These are phyloP conservation scores for Lottia gigantea DNA, from an alignment of 2,888 invertebrate species.

Conservation along the genomic window DNA sequence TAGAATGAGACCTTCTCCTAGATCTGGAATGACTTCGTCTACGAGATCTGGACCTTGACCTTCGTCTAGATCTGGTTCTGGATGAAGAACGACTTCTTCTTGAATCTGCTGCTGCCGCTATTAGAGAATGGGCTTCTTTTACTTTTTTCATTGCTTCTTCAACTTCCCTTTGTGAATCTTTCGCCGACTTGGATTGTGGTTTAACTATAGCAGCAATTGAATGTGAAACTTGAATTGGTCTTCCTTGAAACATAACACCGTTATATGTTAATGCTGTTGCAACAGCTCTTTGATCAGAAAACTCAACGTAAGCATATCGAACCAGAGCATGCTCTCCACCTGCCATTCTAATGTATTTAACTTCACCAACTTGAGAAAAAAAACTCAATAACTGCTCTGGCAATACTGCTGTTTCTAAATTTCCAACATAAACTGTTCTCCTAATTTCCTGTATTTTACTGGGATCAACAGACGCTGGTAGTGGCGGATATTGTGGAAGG, in stretches of 20 bases:
- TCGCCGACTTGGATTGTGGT: constrained; percentile 53
- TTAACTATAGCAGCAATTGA: constrained; percentile 74
- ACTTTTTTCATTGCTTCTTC: constrained; percentile 97
- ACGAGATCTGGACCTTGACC: constrained; percentile 30
- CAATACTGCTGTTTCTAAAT: constrained; percentile 78
- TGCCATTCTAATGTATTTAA: constrained; percentile 93
- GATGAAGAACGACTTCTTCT: constrained; percentile 38
- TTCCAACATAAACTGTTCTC: constrained; percentile 87
- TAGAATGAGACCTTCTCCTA: constrained; percentile 11
- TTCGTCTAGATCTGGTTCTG: constrained; percentile 54
- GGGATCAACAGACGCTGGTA: constrained; percentile 76
- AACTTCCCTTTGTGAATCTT: constrained; percentile 56
- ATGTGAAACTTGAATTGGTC: constrained; percentile 81
- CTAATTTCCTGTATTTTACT: constrained; percentile 95
- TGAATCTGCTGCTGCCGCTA: constrained; percentile 87
- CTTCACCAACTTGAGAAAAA: constrained; percentile 88
- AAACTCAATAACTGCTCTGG: constrained; percentile 89
- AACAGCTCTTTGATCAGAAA: constrained; percentile 90
- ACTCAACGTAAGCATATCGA: constrained; percentile 87
- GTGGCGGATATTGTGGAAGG: constrained; percentile 87
- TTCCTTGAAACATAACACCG: constrained; percentile 80
- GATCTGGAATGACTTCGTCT: constrained; percentile 26
- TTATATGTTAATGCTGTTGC: constrained; percentile 85
- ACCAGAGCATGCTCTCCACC: constrained; percentile 78
- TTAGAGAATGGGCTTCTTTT: constrained; percentile 93